phyloP scores from a whole-genome alignment of 2,888 invertebrate genomes.

The Arctia plantaginis region DNA sequence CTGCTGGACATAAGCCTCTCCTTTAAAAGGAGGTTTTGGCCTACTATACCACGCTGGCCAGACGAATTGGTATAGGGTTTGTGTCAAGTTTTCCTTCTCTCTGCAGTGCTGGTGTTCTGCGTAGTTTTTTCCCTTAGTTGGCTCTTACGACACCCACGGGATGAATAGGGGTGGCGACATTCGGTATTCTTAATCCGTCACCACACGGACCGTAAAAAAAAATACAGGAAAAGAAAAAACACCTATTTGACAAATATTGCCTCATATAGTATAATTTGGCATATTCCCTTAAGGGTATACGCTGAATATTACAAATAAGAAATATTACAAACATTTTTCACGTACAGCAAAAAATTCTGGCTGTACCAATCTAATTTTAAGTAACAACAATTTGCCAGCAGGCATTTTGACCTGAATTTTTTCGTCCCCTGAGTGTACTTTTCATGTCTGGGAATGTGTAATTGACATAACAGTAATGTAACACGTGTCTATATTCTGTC shows the following conservation, averaged over 20 bases:
- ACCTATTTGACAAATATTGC: not conserved
- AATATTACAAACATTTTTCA: not conserved
- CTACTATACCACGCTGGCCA: too few relatives aligned
- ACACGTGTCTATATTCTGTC: constrained; percentile 15
- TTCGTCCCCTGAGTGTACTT: constrained; percentile 19
- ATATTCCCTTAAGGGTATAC: constrained; percentile 8
- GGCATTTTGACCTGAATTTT: constrained; percentile 21
- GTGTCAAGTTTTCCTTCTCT: too few relatives aligned
- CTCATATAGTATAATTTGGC: not conserved
- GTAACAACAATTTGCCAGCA: constrained; percentile 27
- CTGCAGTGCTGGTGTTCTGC: too few relatives aligned
- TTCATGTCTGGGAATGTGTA: constrained; percentile 6
- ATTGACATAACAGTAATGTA: constrained; percentile 37
- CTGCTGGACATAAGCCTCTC: too few relatives aligned
- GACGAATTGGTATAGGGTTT: too few relatives aligned
- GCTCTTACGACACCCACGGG: too few relatives aligned
- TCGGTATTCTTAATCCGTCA: too few relatives aligned
- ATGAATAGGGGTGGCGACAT: too few relatives aligned
- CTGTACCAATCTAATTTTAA: constrained; percentile 11
- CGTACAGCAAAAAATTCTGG: constrained; percentile 1
- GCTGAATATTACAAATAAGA: not conserved
- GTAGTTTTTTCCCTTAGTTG: too few relatives aligned
- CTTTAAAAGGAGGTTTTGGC: too few relatives aligned
- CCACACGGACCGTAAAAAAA: too few relatives aligned
- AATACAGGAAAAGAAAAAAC: too few relatives aligned